Conservation (phyloP, 2,797 vertebrate species). For the Enteromius mattozi region DNA sequence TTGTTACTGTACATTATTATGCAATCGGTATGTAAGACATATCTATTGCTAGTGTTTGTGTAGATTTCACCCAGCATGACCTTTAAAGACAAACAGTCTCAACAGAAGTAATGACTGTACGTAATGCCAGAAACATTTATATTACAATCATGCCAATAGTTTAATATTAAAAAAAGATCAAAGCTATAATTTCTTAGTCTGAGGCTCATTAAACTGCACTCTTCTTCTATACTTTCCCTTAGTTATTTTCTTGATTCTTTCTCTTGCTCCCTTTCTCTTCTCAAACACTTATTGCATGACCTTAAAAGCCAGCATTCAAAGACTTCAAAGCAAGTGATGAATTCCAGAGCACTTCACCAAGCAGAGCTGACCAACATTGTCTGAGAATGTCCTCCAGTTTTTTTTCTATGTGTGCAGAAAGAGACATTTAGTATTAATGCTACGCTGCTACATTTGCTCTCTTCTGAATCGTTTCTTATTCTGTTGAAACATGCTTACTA, state of each 20-base stretch:
- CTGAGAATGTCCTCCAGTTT: constrained; percentile 52
- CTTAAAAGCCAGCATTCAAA: constrained; percentile 61
- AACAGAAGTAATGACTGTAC: background rate
- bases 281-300: constrained; percentile 55
- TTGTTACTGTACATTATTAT: constrained; percentile 43
- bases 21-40: constrained; percentile 13
- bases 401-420: background rate
- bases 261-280: constrained; percentile 60
- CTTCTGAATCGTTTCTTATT: constrained; percentile 11
- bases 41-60: constrained; percentile 15
- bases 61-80: constrained; percentile 45
- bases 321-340: constrained; percentile 59
- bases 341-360: constrained; percentile 67
- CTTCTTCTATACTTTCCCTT: constrained; percentile 22
- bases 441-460: constrained; percentile 17
- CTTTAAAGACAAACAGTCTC: constrained; percentile 22
- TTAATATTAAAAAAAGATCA: constrained; percentile 3
- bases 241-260: constrained; percentile 54
- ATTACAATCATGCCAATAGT: constrained; percentile 1
- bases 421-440: constrained; percentile 37
- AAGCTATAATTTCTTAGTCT: constrained; percentile 5
- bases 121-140: constrained; percentile 3
- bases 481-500: constrained; percentile 10
- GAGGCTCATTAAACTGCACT: constrained; percentile 9
- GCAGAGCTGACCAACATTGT: constrained; percentile 50